Conservation (phyloP, 2,888 invertebrate genomes). For the Parascotia fuliginaria region DNA sequence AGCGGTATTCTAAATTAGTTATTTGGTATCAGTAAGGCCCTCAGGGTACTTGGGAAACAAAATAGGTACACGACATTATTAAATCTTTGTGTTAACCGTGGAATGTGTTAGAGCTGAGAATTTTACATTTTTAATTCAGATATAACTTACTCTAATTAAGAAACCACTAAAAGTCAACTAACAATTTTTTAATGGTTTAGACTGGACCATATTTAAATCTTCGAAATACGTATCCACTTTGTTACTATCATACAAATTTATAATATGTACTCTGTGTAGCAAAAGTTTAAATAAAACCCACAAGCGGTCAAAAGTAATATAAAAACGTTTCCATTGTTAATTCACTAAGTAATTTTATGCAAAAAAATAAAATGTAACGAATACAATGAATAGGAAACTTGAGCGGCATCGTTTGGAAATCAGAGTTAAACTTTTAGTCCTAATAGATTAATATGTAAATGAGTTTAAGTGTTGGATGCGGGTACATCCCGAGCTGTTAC, state of each 20-base stretch:
- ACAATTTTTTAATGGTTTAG: no score
- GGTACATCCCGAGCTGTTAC: not conserved
- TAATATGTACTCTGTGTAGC: not conserved
- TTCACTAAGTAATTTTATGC: constrained; percentile 39
- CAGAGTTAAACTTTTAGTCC: constrained; percentile 33
- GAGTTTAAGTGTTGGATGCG: constrained; percentile 8
- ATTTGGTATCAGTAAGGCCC: no score
- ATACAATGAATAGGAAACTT: constrained; percentile 44
- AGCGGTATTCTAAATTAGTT: no score
- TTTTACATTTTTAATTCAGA: no score
- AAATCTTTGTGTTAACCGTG: no score
- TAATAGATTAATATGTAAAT: constrained; percentile 47
- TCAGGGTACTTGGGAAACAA: no score
- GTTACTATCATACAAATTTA: not conserved
- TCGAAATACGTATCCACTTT: not conserved
- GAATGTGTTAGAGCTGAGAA: no score
- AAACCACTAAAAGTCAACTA: no score
- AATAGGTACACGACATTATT: no score
- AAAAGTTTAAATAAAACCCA: not conserved
- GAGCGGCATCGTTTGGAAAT: constrained; percentile 40
- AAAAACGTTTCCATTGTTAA: constrained; percentile 43
- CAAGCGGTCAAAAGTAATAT: constrained; percentile 26
- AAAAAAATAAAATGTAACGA: constrained; percentile 32
- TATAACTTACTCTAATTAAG: no score
- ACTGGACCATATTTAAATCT: no score